Conservation (phyloP, 2,797 vertebrate species). For the Podarcis siculus region DNA sequence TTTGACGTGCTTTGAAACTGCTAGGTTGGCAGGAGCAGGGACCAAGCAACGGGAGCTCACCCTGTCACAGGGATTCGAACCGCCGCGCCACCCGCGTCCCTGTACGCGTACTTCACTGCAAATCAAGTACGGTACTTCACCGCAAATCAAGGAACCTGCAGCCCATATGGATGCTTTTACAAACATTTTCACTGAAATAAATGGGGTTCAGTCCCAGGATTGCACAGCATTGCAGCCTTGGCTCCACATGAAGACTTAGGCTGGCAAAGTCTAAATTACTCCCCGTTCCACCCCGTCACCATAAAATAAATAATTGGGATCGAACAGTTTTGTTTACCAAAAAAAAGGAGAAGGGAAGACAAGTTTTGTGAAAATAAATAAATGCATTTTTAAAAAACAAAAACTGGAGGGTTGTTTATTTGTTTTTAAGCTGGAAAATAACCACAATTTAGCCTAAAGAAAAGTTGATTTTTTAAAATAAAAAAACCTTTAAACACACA, state of each 20-base stretch:
- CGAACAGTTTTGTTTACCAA: slow-evolving; percentile 56
- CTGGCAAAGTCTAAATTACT: not conserved
- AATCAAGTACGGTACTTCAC: too few relatives aligned
- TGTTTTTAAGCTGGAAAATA: slow-evolving; percentile 63
- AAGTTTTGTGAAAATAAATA: slow-evolving; percentile 59
- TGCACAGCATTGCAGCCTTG: not conserved
- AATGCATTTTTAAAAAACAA: slow-evolving; percentile 54
- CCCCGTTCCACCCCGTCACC: not conserved
- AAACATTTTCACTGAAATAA: not conserved
- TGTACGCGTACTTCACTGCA: too few relatives aligned
- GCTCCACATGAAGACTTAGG: not conserved
- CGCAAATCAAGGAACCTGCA: too few relatives aligned
- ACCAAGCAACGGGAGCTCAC: too few relatives aligned
- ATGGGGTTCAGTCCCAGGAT: not conserved
- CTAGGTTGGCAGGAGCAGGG: too few relatives aligned
- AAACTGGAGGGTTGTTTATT: slow-evolving; percentile 18
- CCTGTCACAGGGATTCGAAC: too few relatives aligned
- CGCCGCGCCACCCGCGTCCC: too few relatives aligned
- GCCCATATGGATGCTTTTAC: not conserved
- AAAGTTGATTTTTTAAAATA: slow-evolving; percentile 69
- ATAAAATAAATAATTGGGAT: slow-evolving; percentile 40
- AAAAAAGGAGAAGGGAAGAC: slow-evolving; percentile 14
- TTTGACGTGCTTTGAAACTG: too few relatives aligned
- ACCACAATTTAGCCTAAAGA: slow-evolving; percentile 69
- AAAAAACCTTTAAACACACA: slow-evolving; percentile 70